Percentiles rank a stretch among this genome's conserved stretches.
Conservation (phyloP, 2,888 invertebrate genomes). For the Pheosia gnoma region DNA sequence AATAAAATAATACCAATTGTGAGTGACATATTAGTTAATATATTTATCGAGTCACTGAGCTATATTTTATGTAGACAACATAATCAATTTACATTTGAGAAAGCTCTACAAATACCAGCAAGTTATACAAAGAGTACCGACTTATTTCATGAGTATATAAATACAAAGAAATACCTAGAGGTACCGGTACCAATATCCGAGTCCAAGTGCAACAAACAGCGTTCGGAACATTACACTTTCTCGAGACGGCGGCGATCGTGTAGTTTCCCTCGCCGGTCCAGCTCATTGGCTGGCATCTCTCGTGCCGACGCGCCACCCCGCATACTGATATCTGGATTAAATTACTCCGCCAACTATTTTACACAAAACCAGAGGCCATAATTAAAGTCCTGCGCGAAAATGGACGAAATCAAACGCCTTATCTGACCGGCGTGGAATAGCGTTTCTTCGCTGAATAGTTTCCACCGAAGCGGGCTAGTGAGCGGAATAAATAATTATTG, state of each 20-base stretch:
- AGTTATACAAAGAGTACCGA: too few species aligned
- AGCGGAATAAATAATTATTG: slow-evolving; percentile 84
- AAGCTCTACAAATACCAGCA: too few species aligned
- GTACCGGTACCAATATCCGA: slow-evolving; percentile 32
- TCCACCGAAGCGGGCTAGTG: slow-evolving; percentile 72
- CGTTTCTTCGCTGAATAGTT: slow-evolving; percentile 82
- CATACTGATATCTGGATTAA: slow-evolving; percentile 80
- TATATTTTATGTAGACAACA: too few species aligned
- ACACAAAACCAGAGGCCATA: slow-evolving; percentile 82
- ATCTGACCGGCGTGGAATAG: slow-evolving; percentile 82
- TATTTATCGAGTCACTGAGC: too few species aligned
- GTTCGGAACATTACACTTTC: slow-evolving; percentile 50
- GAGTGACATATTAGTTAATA: too few species aligned
- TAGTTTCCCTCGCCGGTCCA: slow-evolving; percentile 36
- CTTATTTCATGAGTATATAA: neutral
- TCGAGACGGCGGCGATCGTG: slow-evolving; percentile 39
- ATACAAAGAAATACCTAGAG: neutral
- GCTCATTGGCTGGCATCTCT: slow-evolving; percentile 62
- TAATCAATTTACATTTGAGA: too few species aligned
- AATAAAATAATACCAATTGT: too few species aligned
- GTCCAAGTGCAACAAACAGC: slow-evolving; percentile 45
- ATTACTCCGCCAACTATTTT: slow-evolving; percentile 82
- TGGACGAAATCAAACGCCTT: slow-evolving; percentile 83
- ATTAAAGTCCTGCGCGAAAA: slow-evolving; percentile 80
- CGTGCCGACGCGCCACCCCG: slow-evolving; percentile 68